Base-by-base conservation (phyloP, 2,888 invertebrate genomes). In the Amiota communis region DNA sequence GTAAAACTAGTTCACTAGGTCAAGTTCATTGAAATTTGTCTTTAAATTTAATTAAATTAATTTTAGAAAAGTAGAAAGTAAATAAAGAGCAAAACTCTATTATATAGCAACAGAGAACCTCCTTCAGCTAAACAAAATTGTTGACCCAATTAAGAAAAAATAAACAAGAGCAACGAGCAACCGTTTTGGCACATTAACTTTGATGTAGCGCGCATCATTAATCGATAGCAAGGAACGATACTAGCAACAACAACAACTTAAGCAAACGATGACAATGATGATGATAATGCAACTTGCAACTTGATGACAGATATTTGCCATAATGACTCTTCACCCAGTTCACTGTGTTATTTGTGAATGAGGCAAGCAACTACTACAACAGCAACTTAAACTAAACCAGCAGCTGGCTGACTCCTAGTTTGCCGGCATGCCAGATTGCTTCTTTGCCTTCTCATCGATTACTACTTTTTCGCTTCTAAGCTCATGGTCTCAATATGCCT, bases 321-420 rank as follows among this genome's bases (percentile, higher is more conserved):
- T 85, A 85, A 85, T 80, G 80, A 84, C 84, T 78, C 79, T 75
- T 68, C 70, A 67, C 36, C 65, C 46, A 61, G 46, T 12, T 63
- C 6, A n/a, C 15, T 11, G 15, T 15, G 63, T 36, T 53, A 53
- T 3, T 53, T 4, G 48, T 48, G n/a, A 73, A 20, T 76, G 69
- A 67, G 77, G 47, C 75, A 63, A 53, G 59, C 64, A 51, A 48
- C 13, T 23, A 23, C 56, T 56, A 17, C 75, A 72, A 71, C 72
- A 65, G 70, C 75, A 71, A 59, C 63, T 36, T 36, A 36, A 17
- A 63, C 61, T 49, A 63, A 46, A 4, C 13, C 73, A 69, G 57
- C 76, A 73, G 76, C 61, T 69, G 68, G 71, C 70, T 77, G 77
- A 36, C 36, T 36, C 6, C 36, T 74, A 51, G 68, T 36, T 69